Evolutionary conservation across 2,113 vertebrate species (phyloP), one percentile per base, ranked within the genome.

Genomic region (Gulo gulo): DNA sequence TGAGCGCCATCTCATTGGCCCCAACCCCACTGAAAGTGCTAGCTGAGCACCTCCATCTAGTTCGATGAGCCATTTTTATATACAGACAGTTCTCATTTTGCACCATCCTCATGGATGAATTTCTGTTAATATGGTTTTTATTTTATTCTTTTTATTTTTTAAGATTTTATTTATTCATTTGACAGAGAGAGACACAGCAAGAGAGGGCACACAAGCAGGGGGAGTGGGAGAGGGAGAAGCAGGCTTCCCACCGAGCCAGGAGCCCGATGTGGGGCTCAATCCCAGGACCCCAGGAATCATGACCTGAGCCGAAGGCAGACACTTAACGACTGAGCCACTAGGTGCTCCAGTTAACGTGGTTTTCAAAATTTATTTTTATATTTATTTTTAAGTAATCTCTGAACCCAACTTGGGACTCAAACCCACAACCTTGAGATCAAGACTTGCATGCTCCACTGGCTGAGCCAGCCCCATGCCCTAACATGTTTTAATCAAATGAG

Each of bases 401-500:
- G 18, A 7, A 78, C 74, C 42, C 14, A 78, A 15, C 14, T 18
- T 78, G 24, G 42, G 74, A 26, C 42, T 78, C 45, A 45, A 10
- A 78, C 74, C 26, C 26, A 78, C 14, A 47, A 47, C 74, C 14
- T 16, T 78, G 42, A 76, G 24, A 31, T 47, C 74, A 47, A 29
- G 26, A 78, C 26, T 78, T 45, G 45, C 42, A 31, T 47, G 74
- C 74, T 47, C 42, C 42, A 78, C 73, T 42, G 42, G 29, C 74
- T 78, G 15, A 31, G 74, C 42, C 42, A 78, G 4, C 24, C 74
- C 45, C 39, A 16, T 14, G 42, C 42, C 42, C 74, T 97, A 45
- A 20, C 18, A 20, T 91, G n/a, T 23, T 74, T 94, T 97, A 86
- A 89, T 91, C 76, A 96, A 90, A 80, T 87, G 85, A 55, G 31